phyloP scores from a whole-genome alignment of 2,888 invertebrate genomes.

The Serrognathus titanus region DNA sequence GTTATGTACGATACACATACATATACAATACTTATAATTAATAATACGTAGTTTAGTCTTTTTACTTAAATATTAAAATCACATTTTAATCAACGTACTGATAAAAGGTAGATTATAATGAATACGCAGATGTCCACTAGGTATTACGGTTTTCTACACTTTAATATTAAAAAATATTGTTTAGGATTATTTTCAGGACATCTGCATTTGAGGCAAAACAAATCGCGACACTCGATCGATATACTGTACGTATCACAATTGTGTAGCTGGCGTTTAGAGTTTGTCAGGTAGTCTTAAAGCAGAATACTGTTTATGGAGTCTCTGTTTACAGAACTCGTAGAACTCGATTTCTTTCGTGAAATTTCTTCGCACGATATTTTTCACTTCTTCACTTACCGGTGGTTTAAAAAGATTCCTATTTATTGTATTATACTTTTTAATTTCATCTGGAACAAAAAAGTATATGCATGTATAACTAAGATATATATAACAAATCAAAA shows the following conservation, averaged over 20 bases:
- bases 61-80: conserved; percentile 17
- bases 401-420: conserved; percentile 86
- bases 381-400: conserved; percentile 79
- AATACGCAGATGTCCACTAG: no score
- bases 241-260: no score
- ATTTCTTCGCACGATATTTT: conserved; percentile 79
- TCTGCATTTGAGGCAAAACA: no score
- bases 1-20: not conserved
- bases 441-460: conserved; percentile 59
- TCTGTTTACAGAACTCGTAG: conserved; percentile 84
- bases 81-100: conserved; percentile 3
- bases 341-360: conserved; percentile 89
- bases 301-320: conserved; percentile 74
- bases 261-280: conserved; percentile 1
- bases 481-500: no score
- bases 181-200: no score
- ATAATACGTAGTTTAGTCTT: not conserved
- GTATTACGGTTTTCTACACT: no score
- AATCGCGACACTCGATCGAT: no score
- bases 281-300: conserved; percentile 58
- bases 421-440: conserved; percentile 72
- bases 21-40: conserved; percentile 4
- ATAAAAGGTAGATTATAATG: no score
- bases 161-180: no score
- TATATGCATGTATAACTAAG: conserved; percentile 1